These are phyloP conservation scores for Cryptocheilus praepositus DNA, from an alignment of 2,888 invertebrate genomes.

Conservation along the genomic window DNA sequence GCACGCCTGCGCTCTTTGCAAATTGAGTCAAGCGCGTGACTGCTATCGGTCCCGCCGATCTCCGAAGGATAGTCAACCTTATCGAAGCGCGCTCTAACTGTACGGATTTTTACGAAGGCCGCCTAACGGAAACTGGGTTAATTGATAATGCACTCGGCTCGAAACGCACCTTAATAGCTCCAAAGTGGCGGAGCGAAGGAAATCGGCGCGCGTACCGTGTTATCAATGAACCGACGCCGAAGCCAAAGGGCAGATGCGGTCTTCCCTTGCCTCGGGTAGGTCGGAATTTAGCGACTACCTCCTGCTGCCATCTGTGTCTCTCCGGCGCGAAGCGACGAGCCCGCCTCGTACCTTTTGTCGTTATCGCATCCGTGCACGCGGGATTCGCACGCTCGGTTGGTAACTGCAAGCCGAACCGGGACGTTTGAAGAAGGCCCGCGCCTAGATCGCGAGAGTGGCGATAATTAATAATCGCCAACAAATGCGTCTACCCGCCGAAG, in stretches of 20 bases:
- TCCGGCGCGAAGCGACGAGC: conserved; percentile 14
- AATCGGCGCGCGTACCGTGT: neutral
- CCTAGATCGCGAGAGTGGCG: too few species aligned
- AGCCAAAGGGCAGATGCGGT: neutral
- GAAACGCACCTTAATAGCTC: too few species aligned
- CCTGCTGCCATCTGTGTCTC: conserved; percentile 65
- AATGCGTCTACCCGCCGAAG: too few species aligned
- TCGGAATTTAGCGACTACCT: conserved; percentile 14
- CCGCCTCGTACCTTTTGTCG: conserved; percentile 34
- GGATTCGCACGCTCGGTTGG: conserved; percentile 44
- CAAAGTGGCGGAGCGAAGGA: too few species aligned
- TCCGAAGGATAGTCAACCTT: neutral
- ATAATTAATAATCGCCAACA: neutral
- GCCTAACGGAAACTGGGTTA: too few species aligned
- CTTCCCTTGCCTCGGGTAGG: too few species aligned
- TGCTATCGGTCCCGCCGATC: neutral
- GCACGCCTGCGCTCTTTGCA: neutral
- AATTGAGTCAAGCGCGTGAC: too few species aligned
- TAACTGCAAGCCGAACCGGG: conserved; percentile 44
- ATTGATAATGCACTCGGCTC: too few species aligned
- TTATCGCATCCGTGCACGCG: neutral
- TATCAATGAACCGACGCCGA: neutral
- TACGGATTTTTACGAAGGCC: too few species aligned
- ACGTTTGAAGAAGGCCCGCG: too few species aligned
- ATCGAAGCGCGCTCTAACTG: too few species aligned